Evolutionary conservation across 2,113 vertebrate genomes (phyloP).

Genomic region (Triplophysa rosa): DNA sequence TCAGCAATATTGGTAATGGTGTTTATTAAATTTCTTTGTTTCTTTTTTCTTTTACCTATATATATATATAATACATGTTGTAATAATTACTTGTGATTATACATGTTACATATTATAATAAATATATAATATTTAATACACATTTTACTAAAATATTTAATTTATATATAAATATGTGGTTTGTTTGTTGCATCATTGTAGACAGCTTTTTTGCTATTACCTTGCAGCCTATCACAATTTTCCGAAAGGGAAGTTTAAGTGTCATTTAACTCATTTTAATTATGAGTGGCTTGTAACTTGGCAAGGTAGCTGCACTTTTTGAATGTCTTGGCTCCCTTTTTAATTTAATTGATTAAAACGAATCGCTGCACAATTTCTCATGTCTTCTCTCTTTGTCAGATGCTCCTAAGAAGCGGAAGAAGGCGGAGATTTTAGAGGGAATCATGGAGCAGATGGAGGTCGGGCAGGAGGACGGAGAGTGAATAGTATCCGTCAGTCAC

Average conservation of each 20-base stretch:
- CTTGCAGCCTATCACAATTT: neutral
- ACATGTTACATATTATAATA: too few relatives aligned
- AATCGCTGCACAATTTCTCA: neutral
- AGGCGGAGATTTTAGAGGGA: constrained; percentile 76
- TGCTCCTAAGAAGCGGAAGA: constrained; percentile 77
- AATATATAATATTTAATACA: too few relatives aligned
- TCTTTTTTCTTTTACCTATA: too few relatives aligned
- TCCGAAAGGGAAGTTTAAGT: neutral
- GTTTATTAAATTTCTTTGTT: too few relatives aligned
- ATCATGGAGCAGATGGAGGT: constrained; percentile 88
- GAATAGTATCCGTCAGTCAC: constrained; percentile 40
- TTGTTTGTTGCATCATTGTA: too few relatives aligned
- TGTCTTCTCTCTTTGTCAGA: constrained; percentile 64
- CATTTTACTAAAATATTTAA: too few relatives aligned
- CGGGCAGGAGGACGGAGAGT: constrained; percentile 55
- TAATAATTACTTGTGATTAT: too few relatives aligned
- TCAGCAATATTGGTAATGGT: too few relatives aligned
- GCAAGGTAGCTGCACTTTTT: neutral
- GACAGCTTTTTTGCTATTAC: neutral
- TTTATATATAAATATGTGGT: too few relatives aligned
- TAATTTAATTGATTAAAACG: constrained; percentile 5
- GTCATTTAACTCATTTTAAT: neutral
- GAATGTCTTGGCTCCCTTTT: neutral
- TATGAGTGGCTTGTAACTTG: neutral
- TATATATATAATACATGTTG: too few relatives aligned